A percentile compares a stretch with the other conserved stretches of the same genome.
Conservation (phyloP, 2,113 vertebrate species). For the Motacilla alba region DNA sequence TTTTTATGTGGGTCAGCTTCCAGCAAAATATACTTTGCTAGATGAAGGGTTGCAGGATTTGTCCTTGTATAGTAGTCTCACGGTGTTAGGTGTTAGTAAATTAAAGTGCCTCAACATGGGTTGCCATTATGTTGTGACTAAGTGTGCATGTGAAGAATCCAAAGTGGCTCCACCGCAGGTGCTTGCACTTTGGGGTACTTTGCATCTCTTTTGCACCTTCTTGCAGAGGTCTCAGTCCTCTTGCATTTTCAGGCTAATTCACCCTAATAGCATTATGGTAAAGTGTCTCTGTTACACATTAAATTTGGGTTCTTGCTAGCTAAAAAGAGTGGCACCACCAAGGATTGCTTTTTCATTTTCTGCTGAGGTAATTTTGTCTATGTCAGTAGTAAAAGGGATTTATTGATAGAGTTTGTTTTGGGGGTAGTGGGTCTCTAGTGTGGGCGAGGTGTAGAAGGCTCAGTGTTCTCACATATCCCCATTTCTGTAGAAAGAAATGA, state of each 20-base stretch:
- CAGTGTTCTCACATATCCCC: background rate
- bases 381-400: background rate
- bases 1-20: slow-evolving; percentile 14
- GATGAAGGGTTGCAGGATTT: background rate
- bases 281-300: background rate
- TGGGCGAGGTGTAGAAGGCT: background rate
- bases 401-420: background rate
- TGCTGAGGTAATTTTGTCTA: background rate
- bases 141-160: background rate
- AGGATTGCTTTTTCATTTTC: background rate
- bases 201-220: background rate
- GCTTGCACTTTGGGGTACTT: background rate
- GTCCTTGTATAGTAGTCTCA: background rate
- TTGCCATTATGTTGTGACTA: background rate
- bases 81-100: background rate
- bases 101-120: background rate
- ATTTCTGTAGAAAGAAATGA: background rate
- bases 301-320: background rate
- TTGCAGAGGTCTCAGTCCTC: background rate
- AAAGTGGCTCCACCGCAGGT: background rate
- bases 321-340: background rate
- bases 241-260: background rate
- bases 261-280: too few species aligned
- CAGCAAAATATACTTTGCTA: background rate
- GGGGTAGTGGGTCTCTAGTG: background rate